Conservation (phyloP, 2,113 vertebrate species). For the Syngnathus typhle region DNA sequence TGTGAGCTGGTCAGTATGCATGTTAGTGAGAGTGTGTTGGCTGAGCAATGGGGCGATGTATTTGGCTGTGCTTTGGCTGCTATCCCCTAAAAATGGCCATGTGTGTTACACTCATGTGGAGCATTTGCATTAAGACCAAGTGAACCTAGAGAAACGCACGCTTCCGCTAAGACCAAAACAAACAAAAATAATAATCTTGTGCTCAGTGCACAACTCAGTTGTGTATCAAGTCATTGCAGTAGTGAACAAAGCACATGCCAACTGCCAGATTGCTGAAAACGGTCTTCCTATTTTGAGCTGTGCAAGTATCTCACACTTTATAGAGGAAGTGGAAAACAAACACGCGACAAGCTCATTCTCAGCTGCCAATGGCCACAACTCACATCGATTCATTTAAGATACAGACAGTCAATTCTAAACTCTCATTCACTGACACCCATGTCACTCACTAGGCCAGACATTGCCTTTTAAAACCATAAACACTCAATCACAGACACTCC, state of each 20-base stretch:
- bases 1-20: conserved; percentile 56
- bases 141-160: neutral
- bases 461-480: too few species aligned
- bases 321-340: neutral
- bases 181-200: neutral
- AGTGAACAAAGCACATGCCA: neutral
- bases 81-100: conserved; percentile 27
- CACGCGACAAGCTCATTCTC: too few species aligned
- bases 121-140: conserved; percentile 35
- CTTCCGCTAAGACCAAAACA: neutral
- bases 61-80: conserved; percentile 34
- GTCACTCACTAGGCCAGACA: too few species aligned
- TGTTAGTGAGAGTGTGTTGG: conserved; percentile 41
- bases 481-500: too few species aligned
- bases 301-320: neutral
- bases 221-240: too few species aligned
- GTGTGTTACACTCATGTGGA: conserved; percentile 33
- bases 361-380: too few species aligned
- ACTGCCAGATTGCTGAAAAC: neutral
- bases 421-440: too few species aligned
- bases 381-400: too few species aligned
- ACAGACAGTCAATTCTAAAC: too few species aligned
- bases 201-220: neutral
- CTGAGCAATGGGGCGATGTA: conserved; percentile 32
- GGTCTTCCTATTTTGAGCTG: neutral